A percentile compares a stretch with the other conserved stretches of the same genome.
These are phyloP conservation scores for Leptonema lineaticorne DNA, from an alignment of 1,140 invertebrate genomes.

Conservation along the genomic window DNA sequence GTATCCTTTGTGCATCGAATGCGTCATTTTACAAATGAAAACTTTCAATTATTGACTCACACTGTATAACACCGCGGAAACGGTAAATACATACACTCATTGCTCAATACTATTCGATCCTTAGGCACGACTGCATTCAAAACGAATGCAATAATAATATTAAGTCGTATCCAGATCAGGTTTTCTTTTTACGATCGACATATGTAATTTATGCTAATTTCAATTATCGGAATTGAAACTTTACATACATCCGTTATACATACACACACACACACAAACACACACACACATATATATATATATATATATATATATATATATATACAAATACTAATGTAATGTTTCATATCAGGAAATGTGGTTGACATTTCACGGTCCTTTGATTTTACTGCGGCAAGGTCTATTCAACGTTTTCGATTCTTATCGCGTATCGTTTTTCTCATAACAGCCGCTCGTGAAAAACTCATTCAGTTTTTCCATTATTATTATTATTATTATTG, in stretches of 20 bases:
- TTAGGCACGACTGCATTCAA: too few relatives aligned
- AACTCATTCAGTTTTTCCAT: not conserved
- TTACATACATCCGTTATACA: not conserved
- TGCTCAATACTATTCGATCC: too few relatives aligned
- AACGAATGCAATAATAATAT: too few relatives aligned
- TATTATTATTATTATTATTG: too few relatives aligned
- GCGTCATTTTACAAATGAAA: too few relatives aligned
- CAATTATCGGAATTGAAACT: too few relatives aligned
- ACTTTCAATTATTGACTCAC: not conserved
- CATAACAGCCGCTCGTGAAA: too few relatives aligned
- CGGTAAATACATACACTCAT: not conserved
- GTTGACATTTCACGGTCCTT: slow-evolving; percentile 17
- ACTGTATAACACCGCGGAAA: not conserved
- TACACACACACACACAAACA: not conserved
- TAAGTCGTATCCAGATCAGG: too few relatives aligned
- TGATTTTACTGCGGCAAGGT: slow-evolving; percentile 2
- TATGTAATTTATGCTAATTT: too few relatives aligned
- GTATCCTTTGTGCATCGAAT: too few relatives aligned
- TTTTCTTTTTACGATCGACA: too few relatives aligned
- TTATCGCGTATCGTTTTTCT: slow-evolving; percentile 5
- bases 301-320: not conserved
- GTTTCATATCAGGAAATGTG: not conserved
- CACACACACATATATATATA: not conserved
- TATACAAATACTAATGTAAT: not conserved
- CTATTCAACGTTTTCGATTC: too few relatives aligned